These are phyloP conservation scores for Bactericera cockerelli DNA, from an alignment of 1,140 invertebrate species.

Conservation along the genomic window DNA sequence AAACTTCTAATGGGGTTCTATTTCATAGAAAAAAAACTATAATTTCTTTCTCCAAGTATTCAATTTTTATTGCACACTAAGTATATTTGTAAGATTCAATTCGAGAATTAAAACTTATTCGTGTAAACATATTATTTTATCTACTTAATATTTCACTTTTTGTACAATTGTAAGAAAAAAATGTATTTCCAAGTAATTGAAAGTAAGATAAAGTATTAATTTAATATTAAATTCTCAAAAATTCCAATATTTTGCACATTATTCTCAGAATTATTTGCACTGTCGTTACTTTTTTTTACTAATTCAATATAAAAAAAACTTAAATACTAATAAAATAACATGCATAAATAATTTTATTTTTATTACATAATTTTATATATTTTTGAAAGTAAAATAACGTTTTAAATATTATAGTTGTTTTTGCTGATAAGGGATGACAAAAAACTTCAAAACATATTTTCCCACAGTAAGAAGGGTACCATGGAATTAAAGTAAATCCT, in stretches of 20 bases:
- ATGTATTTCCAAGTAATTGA: background rate
- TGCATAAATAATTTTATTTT: conserved; percentile 7
- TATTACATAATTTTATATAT: too few species aligned
- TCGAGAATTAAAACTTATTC: background rate
- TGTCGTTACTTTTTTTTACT: background rate
- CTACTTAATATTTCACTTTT: conserved; percentile 5
- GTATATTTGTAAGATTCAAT: background rate
- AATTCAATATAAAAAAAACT: background rate
- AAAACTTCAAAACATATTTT: too few species aligned
- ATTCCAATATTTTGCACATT: conserved; percentile 3
- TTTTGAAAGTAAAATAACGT: too few species aligned
- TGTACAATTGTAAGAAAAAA: conserved; percentile 7
- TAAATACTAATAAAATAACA: background rate
- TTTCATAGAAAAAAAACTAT: background rate
- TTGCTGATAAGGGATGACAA: too few species aligned
- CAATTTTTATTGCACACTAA: background rate
- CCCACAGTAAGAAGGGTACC: too few species aligned
- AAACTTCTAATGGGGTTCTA: too few species aligned
- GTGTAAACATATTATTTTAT: background rate
- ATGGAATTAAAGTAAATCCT: too few species aligned
- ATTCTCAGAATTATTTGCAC: conserved; percentile 9
- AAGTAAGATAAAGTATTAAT: background rate
- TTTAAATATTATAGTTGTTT: too few species aligned
- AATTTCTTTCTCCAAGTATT: background rate
- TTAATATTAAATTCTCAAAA: background rate